Evolutionary conservation across 2,888 invertebrate genomes (phyloP).

Genomic region (Watsonalla cultraria): DNA sequence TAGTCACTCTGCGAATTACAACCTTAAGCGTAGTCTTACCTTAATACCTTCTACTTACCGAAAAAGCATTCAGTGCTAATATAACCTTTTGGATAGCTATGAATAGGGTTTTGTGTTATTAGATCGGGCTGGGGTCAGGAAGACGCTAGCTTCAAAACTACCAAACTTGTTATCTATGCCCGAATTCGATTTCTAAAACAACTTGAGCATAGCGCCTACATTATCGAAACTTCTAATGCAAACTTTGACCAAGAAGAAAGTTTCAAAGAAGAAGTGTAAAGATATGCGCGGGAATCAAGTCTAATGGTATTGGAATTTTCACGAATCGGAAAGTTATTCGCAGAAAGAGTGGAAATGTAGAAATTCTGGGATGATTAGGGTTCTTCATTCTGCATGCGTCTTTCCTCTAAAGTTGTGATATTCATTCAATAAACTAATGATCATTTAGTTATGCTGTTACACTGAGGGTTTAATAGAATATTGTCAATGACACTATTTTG

Average conservation of each 20-base stretch:
- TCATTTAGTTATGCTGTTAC: constrained; percentile 26
- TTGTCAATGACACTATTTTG: constrained; percentile 18
- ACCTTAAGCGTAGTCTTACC: constrained; percentile 23
- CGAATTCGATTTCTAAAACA: constrained; percentile 70
- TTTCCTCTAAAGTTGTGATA: constrained; percentile 48
- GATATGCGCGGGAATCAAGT: constrained; percentile 68
- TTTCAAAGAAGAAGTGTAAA: constrained; percentile 67
- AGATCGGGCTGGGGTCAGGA: constrained; percentile 58
- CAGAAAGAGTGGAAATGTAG: constrained; percentile 40
- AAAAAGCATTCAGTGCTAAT: constrained; percentile 39
- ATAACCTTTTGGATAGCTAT: constrained; percentile 42
- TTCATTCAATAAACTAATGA: constrained; percentile 42
- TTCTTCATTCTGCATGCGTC: constrained; percentile 61
- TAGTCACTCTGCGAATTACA: neutral
- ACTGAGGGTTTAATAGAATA: constrained; percentile 33
- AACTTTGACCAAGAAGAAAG: constrained; percentile 71
- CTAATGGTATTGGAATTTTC: constrained; percentile 72
- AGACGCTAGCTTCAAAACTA: constrained; percentile 74
- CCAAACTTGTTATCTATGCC: constrained; percentile 65
- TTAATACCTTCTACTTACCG: constrained; percentile 44
- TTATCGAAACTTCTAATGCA: constrained; percentile 73
- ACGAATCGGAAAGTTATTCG: constrained; percentile 67
- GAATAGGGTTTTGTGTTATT: constrained; percentile 51
- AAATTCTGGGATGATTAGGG: constrained; percentile 46
- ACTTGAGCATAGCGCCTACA: constrained; percentile 73